Conservation (phyloP, 2,888 invertebrate genomes). For the Apotomis turbidana region DNA sequence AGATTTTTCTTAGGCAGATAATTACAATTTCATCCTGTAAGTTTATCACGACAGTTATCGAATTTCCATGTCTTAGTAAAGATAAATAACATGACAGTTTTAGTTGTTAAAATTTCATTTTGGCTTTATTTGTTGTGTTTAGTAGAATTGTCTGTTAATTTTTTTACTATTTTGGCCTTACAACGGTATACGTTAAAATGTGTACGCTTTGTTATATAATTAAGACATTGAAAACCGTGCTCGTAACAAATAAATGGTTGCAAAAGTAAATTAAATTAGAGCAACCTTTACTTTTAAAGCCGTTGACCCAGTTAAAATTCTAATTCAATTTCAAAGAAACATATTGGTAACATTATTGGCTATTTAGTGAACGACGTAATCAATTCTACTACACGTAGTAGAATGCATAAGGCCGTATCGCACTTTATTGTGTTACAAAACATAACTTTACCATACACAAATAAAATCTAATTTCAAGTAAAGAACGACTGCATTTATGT, state of each 20-base stretch:
- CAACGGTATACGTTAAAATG: no score
- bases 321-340: slow-evolving; percentile 38
- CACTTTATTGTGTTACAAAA: slow-evolving; percentile 3
- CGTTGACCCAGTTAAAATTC: slow-evolving; percentile 25
- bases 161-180: no score
- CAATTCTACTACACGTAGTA: neutral
- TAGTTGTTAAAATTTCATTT: no score
- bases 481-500: neutral
- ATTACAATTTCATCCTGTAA: no score
- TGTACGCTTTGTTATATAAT: no score
- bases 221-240: neutral
- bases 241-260: slow-evolving; percentile 13
- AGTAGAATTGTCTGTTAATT: no score
- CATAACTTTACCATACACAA: neutral
- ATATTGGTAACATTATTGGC: slow-evolving; percentile 36
- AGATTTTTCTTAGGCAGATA: no score
- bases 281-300: slow-evolving; percentile 15
- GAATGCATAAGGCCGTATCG: neutral
- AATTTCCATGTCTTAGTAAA: no score
- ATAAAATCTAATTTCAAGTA: slow-evolving; percentile 2
- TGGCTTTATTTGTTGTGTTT: no score
- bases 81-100: no score
- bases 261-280: slow-evolving; percentile 29
- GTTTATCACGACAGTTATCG: no score
- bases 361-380: slow-evolving; percentile 35